phyloP scores from a whole-genome alignment of 2,113 vertebrate species.

The Castor canadensis region DNA sequence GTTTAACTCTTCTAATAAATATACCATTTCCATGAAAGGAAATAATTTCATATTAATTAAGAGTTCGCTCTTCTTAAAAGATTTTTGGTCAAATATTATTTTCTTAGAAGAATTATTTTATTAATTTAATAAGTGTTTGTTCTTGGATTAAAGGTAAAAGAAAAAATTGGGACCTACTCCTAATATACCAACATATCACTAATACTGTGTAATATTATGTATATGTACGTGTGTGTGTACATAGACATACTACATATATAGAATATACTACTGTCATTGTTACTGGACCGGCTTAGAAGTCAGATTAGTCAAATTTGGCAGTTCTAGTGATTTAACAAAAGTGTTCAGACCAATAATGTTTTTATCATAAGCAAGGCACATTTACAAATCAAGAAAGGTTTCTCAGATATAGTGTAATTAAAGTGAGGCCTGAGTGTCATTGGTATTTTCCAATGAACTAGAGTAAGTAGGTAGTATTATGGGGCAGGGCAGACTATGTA shows the following conservation, averaged over 20 bases:
- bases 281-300: neutral
- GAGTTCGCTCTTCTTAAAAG: neutral
- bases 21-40: neutral
- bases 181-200: neutral
- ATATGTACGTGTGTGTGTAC: too few relatives aligned
- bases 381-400: neutral
- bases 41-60: slow-evolving; percentile 2
- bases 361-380: neutral
- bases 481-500: neutral
- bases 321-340: neutral
- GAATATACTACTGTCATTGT: neutral
- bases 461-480: neutral
- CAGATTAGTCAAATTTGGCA: neutral
- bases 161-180: neutral
- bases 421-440: neutral
- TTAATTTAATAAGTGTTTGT: slow-evolving; percentile 1
- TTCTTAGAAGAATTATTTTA: slow-evolving; percentile 21
- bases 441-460: neutral
- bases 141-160: neutral
- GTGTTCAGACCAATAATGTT: neutral
- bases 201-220: too few relatives aligned
- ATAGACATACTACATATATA: too few relatives aligned
- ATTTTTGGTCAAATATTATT: neutral
- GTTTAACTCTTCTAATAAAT: slow-evolving; percentile 15
- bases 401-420: neutral